Base-by-base conservation (phyloP, 1,140 invertebrate species). In the Plectus sambesii region DNA sequence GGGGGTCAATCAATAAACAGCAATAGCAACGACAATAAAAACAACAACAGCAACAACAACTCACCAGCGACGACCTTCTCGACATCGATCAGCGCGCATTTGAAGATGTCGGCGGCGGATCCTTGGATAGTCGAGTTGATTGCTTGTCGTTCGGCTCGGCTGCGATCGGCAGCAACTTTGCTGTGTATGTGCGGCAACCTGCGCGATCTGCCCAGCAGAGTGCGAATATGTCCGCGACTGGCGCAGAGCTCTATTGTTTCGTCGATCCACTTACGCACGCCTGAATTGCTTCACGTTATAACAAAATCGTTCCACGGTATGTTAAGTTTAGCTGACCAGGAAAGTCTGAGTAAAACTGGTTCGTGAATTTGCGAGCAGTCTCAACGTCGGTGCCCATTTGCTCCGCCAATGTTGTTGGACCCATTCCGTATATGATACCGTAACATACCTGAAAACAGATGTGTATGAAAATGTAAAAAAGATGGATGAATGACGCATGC, bases 391-490 rank as follows among this genome's bases (percentile, higher is more conserved):
- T 77, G 45, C 79, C 79, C 17, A 97, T 71, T 45, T 81, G 78
- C 49, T 88, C 82, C 0, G 81, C 78, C n/a, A 98, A 73, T 1
- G 83, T 77, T 63, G 81, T 84, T 9, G 79, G 74, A 8, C 90
- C 87, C 79, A 96, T 96, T n/a, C 92, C 92, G 70, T 97, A 97
- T 40, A 98, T 82, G 56, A 98, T 87, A 5, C 87, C 92, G 73
- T 97, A 98, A 61, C 87, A 92, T 12, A 97, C 78, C 74, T 93
- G 19, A 46, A 49, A 56, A n/a, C n/a, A n/a, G n/a, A n/a, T n/a
- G n/a, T n/a, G n/a, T n/a, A n/a, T n/a, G n/a, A n/a, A n/a, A n/a
- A n/a, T n/a, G n/a, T n/a, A n/a, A 15, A 23, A 4, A 12, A 8
- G 36, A 5, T 19, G 12, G n/a, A 0, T 22, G 22, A 19, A 1